Base-by-base conservation (phyloP, 1,140 invertebrate species). In the Lordiphosa collinella region DNA sequence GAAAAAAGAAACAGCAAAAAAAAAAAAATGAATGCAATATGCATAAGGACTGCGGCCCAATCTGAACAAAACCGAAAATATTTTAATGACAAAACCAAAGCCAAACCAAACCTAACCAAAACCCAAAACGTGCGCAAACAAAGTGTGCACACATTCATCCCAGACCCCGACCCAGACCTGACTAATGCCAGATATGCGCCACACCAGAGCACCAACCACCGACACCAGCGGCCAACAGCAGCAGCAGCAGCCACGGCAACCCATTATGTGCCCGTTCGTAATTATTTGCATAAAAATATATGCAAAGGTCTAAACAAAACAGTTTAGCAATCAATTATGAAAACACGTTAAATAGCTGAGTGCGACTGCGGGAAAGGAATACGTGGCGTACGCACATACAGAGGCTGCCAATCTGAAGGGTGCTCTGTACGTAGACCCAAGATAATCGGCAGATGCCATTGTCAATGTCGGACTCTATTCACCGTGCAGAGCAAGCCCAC, bases 251-350 rank as follows among this genome's bases (percentile, higher is more conserved):
- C 32, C 54, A 46, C 34, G 41, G 14, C 62, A 61, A 56, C 54
- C 76, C 71, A 82, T 80, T 80, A 80, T 80, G 71, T 75, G 75
- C 75, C 66, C 71, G 71, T 66, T 43, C 66, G 78, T 82, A 82
- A 82, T 84, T 82, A 82, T 82, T 82, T 82, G 78, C 78, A 82
- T 82, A 84, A 84, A 82, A 82, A 82, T 82, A 82, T 82, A 78
- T 76, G 78, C 67, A 84, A 70, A 82, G 78, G 72, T 84, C 78
- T 82, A 82, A 82, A 82, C 78, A 82, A 82, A 82, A 82, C 78
- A 82, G 78, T 82, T 82, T 82, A 82, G 78, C 78, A 82, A 82
- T 82, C 78, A 82, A 82, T 82, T 82, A 82, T 82, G 78, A 82
- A 82, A 82, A 82, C 78, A 82, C 78, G 78, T 78, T 84, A 82